A percentile compares a stretch with the other conserved stretches of the same genome.
Evolutionary conservation across 2,797 vertebrate genomes (phyloP).

Genomic region (Melopsittacus undulatus): DNA sequence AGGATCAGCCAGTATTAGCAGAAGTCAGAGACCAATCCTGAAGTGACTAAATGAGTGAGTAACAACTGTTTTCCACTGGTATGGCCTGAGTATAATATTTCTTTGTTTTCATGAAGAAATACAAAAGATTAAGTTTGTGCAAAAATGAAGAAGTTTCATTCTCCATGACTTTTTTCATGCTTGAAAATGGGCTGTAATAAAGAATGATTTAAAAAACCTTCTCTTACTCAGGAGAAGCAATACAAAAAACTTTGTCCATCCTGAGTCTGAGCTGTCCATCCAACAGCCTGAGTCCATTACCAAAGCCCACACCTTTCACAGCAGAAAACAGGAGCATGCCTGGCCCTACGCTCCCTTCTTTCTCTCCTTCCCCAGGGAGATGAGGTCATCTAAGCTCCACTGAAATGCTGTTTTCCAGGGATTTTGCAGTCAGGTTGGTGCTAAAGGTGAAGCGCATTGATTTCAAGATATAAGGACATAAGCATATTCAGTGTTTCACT

Average conservation of each 20-base stretch:
- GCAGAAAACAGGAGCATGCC: neutral
- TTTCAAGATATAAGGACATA: neutral
- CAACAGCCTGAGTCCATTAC: neutral
- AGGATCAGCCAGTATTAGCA: neutral
- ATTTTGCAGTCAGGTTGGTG: neutral
- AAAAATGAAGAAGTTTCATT: neutral
- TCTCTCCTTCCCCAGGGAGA: neutral
- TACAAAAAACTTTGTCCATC: neutral
- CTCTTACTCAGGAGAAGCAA: neutral
- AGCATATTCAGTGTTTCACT: neutral
- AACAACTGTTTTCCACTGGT: neutral
- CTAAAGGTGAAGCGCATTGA: neutral
- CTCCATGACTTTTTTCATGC: neutral
- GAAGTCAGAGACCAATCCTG: neutral
- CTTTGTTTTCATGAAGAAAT: neutral
- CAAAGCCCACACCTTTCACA: neutral
- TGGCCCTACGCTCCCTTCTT: neutral
- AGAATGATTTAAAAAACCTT: rapidly evolving
- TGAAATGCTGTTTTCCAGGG: conserved; percentile 27
- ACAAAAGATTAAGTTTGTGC: neutral
- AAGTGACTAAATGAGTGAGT: neutral
- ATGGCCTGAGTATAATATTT: neutral
- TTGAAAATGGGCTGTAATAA: neutral
- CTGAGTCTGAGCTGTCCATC: neutral
- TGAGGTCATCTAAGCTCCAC: neutral